phyloP scores from a whole-genome alignment of 2,888 invertebrate species.

The Scaptomyza polygonia region DNA sequence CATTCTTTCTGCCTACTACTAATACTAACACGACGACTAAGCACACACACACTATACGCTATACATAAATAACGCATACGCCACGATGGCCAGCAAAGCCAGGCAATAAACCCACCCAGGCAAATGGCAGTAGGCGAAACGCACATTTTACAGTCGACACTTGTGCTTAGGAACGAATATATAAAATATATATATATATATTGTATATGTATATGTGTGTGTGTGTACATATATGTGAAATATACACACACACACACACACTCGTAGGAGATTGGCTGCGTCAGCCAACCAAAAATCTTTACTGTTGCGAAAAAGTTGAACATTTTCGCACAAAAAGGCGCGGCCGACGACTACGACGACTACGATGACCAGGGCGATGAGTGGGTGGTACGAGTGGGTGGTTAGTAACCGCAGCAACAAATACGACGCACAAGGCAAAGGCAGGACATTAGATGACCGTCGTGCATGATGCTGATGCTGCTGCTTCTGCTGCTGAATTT shows the following conservation, averaged over 20 bases:
- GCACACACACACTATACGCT: conserved; percentile 12
- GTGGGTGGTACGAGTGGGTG: background rate
- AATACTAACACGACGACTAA: background rate
- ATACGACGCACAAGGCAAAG: conserved; percentile 55
- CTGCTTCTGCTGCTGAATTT: conserved; percentile 70
- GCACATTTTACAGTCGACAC: conserved; percentile 60
- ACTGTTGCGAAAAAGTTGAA: conserved; percentile 79
- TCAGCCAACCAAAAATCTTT: conserved; percentile 81
- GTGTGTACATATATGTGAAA: conserved; percentile 25
- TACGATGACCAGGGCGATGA: conserved; percentile 28
- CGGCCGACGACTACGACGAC: conserved; percentile 54
- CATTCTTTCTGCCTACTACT: background rate
- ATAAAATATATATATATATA: conserved; percentile 26
- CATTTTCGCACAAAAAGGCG: conserved; percentile 77
- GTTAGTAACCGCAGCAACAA: conserved; percentile 31
- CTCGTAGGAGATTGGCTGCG: conserved; percentile 77
- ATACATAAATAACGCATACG: conserved; percentile 68
- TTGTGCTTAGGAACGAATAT: conserved; percentile 51
- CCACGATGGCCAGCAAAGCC: conserved; percentile 44
- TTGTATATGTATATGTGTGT: background rate
- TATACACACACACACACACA: too few relatives aligned
- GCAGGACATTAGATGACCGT: conserved; percentile 56
- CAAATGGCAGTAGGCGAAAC: conserved; percentile 33
- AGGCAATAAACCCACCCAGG: conserved; percentile 28
- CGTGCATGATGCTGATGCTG: too few relatives aligned